Evolutionary conservation across 2,797 vertebrate species (phyloP).

Genomic region (Chelon auratus): DNA sequence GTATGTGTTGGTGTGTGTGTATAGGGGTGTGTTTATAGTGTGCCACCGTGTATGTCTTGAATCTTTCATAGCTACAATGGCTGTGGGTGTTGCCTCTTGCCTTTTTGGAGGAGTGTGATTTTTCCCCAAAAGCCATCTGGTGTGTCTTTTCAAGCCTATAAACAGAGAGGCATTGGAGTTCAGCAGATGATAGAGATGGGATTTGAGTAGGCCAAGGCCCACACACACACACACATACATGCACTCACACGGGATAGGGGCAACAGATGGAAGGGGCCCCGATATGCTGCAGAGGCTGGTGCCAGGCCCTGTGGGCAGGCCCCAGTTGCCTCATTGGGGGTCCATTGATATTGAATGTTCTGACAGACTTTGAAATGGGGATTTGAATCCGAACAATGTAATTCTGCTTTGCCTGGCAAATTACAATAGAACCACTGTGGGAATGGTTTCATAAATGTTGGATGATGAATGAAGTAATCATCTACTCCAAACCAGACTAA

Average conservation of each 20-base stretch:
- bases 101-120: slow-evolving; percentile 58
- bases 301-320: slow-evolving; percentile 62
- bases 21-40: slow-evolving; percentile 16
- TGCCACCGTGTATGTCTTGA: slow-evolving; percentile 51
- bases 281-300: slow-evolving; percentile 61
- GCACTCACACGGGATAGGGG: slow-evolving; percentile 42
- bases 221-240: slow-evolving; percentile 28
- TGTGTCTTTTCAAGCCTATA: slow-evolving; percentile 64
- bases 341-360: slow-evolving; percentile 66
- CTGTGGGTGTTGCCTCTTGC: slow-evolving; percentile 55
- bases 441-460: slow-evolving; percentile 30
- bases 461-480: slow-evolving; percentile 28
- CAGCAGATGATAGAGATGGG: slow-evolving; percentile 61
- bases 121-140: slow-evolving; percentile 74
- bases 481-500: slow-evolving; percentile 7
- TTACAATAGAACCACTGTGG: slow-evolving; percentile 12
- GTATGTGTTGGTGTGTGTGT: slow-evolving; percentile 15
- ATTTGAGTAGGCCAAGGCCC: slow-evolving; percentile 38
- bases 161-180: slow-evolving; percentile 63
- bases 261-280: slow-evolving; percentile 78
- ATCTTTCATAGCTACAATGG: slow-evolving; percentile 58
- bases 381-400: slow-evolving; percentile 40
- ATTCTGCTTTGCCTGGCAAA: slow-evolving; percentile 29
- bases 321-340: slow-evolving; percentile 61
- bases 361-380: slow-evolving; percentile 56